Percentiles rank a stretch among this genome's conserved stretches.
Evolutionary conservation across 2,113 vertebrate genomes (phyloP).

Genomic region (Dissostichus mawsoni): DNA sequence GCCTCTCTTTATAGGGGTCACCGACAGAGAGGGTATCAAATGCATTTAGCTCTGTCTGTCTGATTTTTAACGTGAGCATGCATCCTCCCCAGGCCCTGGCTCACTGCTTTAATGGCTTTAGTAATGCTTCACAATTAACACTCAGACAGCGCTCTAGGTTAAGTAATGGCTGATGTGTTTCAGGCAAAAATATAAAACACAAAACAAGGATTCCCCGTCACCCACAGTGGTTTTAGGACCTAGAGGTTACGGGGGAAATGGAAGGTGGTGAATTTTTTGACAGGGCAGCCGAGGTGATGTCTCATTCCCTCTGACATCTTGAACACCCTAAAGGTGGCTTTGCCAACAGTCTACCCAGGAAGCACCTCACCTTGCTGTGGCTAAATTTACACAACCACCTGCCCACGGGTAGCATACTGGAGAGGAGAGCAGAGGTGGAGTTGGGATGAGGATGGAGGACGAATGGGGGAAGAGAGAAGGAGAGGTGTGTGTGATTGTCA

Average conservation of each 20-base stretch:
- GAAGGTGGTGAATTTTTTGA: conserved; percentile 83
- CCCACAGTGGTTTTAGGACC: conserved; percentile 62
- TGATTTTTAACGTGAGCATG: conserved; percentile 59
- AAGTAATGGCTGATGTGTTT: conserved; percentile 69
- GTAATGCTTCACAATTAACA: conserved; percentile 81
- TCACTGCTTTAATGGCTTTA: conserved; percentile 79
- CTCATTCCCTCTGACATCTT: conserved; percentile 82
- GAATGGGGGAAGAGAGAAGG: conserved; percentile 21
- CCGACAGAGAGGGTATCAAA: conserved; percentile 42
- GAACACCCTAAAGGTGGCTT: conserved; percentile 81
- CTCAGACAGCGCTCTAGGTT: conserved; percentile 71
- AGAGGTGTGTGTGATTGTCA: conserved; percentile 9
- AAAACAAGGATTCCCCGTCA: conserved; percentile 73
- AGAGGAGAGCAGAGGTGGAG: conserved; percentile 59
- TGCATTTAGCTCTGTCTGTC: conserved; percentile 63
- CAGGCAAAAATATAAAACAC: conserved; percentile 75
- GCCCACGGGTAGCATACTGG: conserved; percentile 72
- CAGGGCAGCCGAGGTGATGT: conserved; percentile 78
- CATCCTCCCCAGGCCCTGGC: conserved; percentile 65
- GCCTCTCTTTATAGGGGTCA: conserved; percentile 27
- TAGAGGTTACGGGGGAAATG: conserved; percentile 72
- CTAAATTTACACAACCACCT: conserved; percentile 83
- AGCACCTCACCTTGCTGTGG: conserved; percentile 80
- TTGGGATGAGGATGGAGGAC: conserved; percentile 42
- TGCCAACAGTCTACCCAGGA: conserved; percentile 79